Conservation (phyloP, 2,797 vertebrate species). For the Gymnothorax javanicus region DNA sequence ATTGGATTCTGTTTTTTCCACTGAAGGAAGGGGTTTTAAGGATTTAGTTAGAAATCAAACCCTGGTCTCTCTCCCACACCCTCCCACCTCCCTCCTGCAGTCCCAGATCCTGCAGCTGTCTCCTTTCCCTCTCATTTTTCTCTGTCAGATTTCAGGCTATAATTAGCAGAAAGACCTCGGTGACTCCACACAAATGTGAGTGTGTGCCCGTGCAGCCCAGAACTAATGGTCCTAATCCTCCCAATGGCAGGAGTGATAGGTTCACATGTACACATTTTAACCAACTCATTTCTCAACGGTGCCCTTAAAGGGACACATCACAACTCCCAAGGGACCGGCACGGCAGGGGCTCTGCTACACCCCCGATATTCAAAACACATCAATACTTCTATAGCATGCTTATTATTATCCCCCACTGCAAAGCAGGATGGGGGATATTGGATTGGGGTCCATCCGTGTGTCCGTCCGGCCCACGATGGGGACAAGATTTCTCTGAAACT, state of each 20-base stretch:
- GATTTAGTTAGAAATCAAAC: constrained; percentile 79
- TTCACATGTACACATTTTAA: constrained; percentile 78
- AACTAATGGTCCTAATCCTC: constrained; percentile 79
- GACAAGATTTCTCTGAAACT: too few species aligned
- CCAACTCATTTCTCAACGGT: constrained; percentile 62
- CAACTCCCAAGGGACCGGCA: not conserved
- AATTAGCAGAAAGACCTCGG: constrained; percentile 86
- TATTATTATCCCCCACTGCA: too few species aligned
- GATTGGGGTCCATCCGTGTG: too few species aligned
- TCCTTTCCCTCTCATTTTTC: constrained; percentile 88
- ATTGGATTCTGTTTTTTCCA: constrained; percentile 75
- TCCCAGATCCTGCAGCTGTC: constrained; percentile 81
- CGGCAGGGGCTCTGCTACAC: not conserved
- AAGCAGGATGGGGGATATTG: too few species aligned
- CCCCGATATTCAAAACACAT: not conserved
- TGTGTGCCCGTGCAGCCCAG: constrained; percentile 70
- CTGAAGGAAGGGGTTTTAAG: constrained; percentile 64
- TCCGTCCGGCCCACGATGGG: too few species aligned
- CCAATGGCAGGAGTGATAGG: constrained; percentile 73
- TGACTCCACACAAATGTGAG: constrained; percentile 74
- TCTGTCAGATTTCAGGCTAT: constrained; percentile 90
- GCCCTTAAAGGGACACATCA: constrained; percentile 60
- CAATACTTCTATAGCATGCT: not conserved
- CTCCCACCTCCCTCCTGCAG: constrained; percentile 29
- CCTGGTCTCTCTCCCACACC: constrained; percentile 51